Evolutionary conservation across 2,888 invertebrate species (phyloP), one percentile per base, ranked within the genome.

Genomic region (Periphyllus acericola): DNA sequence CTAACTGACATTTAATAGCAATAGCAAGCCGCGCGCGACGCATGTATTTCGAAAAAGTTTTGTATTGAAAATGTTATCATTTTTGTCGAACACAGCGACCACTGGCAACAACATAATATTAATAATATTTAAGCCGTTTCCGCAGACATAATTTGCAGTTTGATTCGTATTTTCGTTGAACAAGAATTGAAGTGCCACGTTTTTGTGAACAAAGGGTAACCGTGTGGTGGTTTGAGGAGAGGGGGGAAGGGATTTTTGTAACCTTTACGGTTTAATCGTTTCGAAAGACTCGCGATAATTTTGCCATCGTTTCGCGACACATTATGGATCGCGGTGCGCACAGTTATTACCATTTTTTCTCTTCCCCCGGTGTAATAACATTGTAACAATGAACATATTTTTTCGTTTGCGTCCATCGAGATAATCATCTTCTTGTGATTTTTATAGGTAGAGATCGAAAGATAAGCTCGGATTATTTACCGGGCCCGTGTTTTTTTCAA

Each of bases 1-100:
- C 46, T 76, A 32, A 82, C 46, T 76, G 32, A 68, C 36, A n/a
- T 71, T 82, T 82, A 82, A 17, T 78, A 32, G 34, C 32, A 55
- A 55, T 78, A 78, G 9, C 60, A 60, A 21, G 11, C 46, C 11
- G 46, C 46, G 11, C 14, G 2, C 46, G 11, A 8, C 46, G 11
- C 14, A 14, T 46, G 11, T 11, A 2, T 46, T 11, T 46, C 46
- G 46, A 46, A 11, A 46, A 46, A 46, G 46, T 46, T 46, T 46
- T 46, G 46, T 46, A 2, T 11, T 46, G 46, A 11, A 46, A 46
- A 46, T 46, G 0, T 2, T 46, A 14, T 46, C 14, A 3, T 46
- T 46, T 46, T 46, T 46, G 46, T 3, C 46, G 3, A 5, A 46
- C 46, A 46, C 46, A 11, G 46, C 14, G 46, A 46, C 14, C 14